These are phyloP conservation scores for Catharus bicknelli DNA, from an alignment of 2,113 vertebrate species.

Conservation along the genomic window DNA sequence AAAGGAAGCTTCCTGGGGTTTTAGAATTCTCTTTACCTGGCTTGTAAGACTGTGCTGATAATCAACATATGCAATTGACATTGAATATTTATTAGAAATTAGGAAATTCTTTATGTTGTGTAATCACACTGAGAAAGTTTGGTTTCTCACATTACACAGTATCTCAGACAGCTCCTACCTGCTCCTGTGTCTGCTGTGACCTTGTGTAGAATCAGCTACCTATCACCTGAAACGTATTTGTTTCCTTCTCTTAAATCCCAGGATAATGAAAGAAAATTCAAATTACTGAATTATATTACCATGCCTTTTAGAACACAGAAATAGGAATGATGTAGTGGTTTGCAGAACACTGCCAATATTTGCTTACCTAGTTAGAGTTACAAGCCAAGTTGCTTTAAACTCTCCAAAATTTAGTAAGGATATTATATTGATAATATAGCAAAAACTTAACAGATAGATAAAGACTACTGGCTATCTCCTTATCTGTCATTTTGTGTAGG, in stretches of 20 bases:
- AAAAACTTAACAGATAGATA: neutral
- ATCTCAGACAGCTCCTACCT: neutral
- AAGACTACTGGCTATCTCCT: neutral
- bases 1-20: neutral
- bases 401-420: neutral
- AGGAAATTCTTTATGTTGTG: neutral
- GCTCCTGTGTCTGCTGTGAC: neutral
- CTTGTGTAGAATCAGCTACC: neutral
- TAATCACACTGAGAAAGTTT: neutral
- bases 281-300: neutral
- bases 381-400: neutral
- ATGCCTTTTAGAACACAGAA: neutral
- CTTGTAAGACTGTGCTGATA: neutral
- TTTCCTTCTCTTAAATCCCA: neutral
- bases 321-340: neutral
- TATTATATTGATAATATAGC: neutral
- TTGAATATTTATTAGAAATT: neutral
- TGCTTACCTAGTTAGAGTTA: neutral
- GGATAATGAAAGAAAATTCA: neutral
- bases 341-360: neutral
- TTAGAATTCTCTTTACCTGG: neutral
- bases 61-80: neutral
- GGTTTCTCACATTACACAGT: neutral
- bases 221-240: neutral
- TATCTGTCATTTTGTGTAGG: slow-evolving; percentile 68